Base-by-base conservation (phyloP, 2,797 vertebrate species). In the Crocodylus rhombifer region DNA sequence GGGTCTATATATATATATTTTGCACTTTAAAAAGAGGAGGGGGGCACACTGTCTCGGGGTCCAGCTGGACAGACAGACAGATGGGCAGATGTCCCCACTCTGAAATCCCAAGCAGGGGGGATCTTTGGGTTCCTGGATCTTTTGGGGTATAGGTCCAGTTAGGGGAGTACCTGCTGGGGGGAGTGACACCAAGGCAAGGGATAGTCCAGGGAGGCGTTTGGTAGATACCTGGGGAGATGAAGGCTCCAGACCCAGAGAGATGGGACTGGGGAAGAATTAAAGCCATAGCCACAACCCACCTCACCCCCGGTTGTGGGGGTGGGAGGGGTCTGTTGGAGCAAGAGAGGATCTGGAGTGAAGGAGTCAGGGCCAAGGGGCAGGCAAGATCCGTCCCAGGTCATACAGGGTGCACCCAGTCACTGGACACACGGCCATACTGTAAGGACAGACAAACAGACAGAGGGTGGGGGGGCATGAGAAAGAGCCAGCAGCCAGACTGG, bases 351-450 rank as follows among this genome's bases (percentile, higher is more conserved):
- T 42, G 42, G 42, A 42, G 42, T 42, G 42, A 42, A 42, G 42
- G 42, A 42, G 42, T 42, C 42, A 42, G 42, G 42, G 42, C 42
- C 42, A 42, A 42, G 42, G 42, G 42, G 8, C 42, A 42, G 42
- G 42, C 42, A 3, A 42, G 42, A 11, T 71, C 67, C 7, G 14
- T 55, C 61, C 76, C 28, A 7, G 4, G 12, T 94, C 91, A 96
- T 33, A 96, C 86, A 1, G 80, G 79, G n/a, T 83, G 77, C 7
- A 18, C 65, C 96, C 96, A 96, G 26, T 95, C 84, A 42, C 94
- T 96, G 74, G 86, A 33, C 15, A 85, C 80, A 6, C 82, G 89
- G 26, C 96, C 96, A 10, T 96, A 96, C 96, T 96, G 90, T 4
- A 74, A 58, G 42, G 17, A n/a, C 17, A 76, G 30, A 78, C 26